These are phyloP conservation scores for Diglossa cyanea DNA, from an alignment of 2,797 vertebrate species.

Conservation along the genomic window DNA sequence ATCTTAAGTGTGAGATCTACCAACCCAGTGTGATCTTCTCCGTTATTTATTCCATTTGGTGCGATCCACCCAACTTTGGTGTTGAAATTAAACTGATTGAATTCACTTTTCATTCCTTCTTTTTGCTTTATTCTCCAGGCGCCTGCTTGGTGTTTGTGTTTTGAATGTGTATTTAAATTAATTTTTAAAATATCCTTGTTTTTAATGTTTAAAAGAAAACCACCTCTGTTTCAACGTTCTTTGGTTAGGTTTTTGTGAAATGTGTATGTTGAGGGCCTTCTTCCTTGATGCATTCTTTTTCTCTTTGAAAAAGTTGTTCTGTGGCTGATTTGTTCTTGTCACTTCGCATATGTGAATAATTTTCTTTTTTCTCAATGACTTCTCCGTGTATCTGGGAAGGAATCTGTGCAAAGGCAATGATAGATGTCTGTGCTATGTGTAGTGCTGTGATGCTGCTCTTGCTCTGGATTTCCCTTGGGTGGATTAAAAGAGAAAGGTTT, in stretches of 20 bases:
- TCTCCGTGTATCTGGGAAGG: background rate
- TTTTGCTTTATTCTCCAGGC: conserved; percentile 10
- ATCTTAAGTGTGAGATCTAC: background rate
- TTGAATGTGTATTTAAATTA: conserved; percentile 25
- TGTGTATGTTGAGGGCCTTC: background rate
- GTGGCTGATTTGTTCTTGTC: background rate
- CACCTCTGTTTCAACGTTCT: background rate
- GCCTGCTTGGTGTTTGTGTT: conserved; percentile 30
- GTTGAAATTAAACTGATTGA: conserved; percentile 41
- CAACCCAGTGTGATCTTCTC: background rate
- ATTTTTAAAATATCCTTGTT: background rate
- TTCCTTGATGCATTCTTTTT: background rate
- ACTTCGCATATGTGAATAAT: background rate
- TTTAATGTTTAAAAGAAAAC: background rate
- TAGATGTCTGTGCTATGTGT: conserved; percentile 19
- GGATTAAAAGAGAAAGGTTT: conserved; percentile 49
- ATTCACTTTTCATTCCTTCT: conserved; percentile 24
- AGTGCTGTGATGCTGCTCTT: conserved; percentile 29
- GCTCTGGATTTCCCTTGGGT: conserved; percentile 36
- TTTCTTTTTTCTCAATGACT: background rate
- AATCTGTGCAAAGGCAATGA: background rate
- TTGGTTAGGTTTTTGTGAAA: background rate
- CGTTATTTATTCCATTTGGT: conserved; percentile 56
- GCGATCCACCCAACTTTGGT: background rate
- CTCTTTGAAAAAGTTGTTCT: background rate